Percentiles rank a stretch among this genome's conserved stretches.
Evolutionary conservation across 2,113 vertebrate genomes (phyloP).

Genomic region (Mesembrinibis cayennensis): DNA sequence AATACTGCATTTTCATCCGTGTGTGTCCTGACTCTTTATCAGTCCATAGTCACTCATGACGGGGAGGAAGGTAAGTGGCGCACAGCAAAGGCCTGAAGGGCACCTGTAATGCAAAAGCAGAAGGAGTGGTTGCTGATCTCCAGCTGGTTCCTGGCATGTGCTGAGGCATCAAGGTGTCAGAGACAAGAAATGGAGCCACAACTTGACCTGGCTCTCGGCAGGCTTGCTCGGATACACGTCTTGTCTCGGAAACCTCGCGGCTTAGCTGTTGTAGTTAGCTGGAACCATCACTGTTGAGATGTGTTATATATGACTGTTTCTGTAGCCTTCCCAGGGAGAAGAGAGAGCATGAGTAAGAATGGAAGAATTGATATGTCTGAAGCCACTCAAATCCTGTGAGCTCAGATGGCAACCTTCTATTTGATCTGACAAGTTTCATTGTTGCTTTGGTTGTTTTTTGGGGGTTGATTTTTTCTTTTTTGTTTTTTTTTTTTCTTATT

Average conservation of each 20-base stretch:
- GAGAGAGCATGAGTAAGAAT: neutral
- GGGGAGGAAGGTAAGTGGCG: neutral
- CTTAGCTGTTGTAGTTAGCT: neutral
- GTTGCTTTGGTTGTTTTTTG: neutral
- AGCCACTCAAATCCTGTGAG: neutral
- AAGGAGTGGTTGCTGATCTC: neutral
- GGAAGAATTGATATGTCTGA: neutral
- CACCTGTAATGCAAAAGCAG: neutral
- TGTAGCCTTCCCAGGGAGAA: neutral
- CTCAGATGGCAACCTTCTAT: neutral
- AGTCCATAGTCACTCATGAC: rapidly evolving
- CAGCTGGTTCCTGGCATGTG: neutral
- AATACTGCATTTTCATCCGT: no score
- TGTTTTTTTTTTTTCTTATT: neutral
- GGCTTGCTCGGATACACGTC: rapidly evolving
- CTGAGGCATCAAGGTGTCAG: neutral
- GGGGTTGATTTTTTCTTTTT: no score
- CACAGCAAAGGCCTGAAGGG: neutral
- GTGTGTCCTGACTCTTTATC: neutral
- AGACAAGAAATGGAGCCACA: neutral
- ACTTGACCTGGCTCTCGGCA: rapidly evolving
- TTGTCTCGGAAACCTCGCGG: neutral
- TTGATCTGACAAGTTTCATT: neutral
- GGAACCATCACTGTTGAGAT: neutral
- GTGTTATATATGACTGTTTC: neutral